Percentiles rank a stretch among this genome's conserved stretches.
Conservation (phyloP, 2,113 vertebrate species). For the Tauraco erythrolophus region DNA sequence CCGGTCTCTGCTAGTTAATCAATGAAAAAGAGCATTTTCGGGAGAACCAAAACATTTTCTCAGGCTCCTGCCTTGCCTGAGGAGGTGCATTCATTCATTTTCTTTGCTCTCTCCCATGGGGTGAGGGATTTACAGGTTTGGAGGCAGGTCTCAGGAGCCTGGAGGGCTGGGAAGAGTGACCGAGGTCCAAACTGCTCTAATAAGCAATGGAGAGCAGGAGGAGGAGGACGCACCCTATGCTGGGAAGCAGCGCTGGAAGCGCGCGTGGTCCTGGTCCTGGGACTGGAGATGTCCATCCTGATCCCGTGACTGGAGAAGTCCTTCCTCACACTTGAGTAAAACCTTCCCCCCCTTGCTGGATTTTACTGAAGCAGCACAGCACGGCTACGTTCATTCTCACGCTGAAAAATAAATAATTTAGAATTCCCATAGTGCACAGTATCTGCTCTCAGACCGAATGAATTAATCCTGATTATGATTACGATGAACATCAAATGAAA, state of each 20-base stretch:
- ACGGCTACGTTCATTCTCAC: background rate
- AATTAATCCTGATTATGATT: conserved; percentile 10
- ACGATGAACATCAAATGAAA: background rate
- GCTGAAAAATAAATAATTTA: background rate
- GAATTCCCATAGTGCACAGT: background rate
- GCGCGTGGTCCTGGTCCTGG: accelerated
- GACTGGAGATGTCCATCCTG: background rate
- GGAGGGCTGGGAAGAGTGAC: background rate
- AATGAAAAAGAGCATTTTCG: background rate
- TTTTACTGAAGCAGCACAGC: background rate
- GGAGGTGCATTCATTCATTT: accelerated
- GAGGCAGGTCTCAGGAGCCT: background rate
- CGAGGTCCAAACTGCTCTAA: accelerated
- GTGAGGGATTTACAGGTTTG: accelerated
- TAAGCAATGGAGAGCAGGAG: accelerated
- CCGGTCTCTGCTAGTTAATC: accelerated
- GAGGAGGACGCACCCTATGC: background rate
- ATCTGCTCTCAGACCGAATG: background rate
- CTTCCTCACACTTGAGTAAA: background rate
- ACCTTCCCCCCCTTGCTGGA: accelerated
- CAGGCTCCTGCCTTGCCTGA: background rate
- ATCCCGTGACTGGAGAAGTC: no score
- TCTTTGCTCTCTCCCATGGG: no score
- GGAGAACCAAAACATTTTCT: background rate
- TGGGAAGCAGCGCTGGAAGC: background rate